Conservation (phyloP, 2,888 invertebrate genomes). For the Nasonia oneida region DNA sequence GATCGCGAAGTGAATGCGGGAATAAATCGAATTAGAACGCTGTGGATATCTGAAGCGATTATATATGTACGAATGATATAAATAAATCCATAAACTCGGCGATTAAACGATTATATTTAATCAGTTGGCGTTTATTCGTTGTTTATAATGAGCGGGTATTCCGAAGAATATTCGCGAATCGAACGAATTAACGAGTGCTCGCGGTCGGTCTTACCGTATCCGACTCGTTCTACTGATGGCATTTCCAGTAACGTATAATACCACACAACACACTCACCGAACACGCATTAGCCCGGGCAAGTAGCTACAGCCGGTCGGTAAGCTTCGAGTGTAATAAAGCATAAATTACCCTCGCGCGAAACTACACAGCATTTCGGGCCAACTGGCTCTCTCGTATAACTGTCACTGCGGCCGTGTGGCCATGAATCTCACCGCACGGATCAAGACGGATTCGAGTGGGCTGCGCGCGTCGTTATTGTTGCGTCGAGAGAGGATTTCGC, state of each 20-base stretch:
- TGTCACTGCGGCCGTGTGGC: background rate
- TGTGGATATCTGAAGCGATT: too few relatives aligned
- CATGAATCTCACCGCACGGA: slow-evolving; percentile 3
- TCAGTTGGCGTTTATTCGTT: too few relatives aligned
- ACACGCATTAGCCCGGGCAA: too few relatives aligned
- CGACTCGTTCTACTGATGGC: background rate
- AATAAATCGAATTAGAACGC: too few relatives aligned
- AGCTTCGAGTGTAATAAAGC: background rate
- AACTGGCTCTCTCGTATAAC: background rate
- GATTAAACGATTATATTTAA: background rate
- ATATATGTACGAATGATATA: too few relatives aligned
- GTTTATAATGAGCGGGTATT: too few relatives aligned
- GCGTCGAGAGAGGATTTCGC: slow-evolving; percentile 7
- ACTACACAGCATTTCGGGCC: background rate
- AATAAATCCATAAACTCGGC: background rate
- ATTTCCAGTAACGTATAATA: background rate
- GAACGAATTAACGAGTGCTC: too few relatives aligned
- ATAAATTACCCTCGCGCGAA: background rate
- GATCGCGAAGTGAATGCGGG: too few relatives aligned
- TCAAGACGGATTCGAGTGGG: background rate
- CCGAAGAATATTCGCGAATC: too few relatives aligned
- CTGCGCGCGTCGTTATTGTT: background rate
- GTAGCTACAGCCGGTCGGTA: background rate
- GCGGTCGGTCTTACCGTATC: background rate
- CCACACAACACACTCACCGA: too few relatives aligned